Evolutionary conservation across 1,140 invertebrate genomes (phyloP).

Genomic region (Sycobia sp.): DNA sequence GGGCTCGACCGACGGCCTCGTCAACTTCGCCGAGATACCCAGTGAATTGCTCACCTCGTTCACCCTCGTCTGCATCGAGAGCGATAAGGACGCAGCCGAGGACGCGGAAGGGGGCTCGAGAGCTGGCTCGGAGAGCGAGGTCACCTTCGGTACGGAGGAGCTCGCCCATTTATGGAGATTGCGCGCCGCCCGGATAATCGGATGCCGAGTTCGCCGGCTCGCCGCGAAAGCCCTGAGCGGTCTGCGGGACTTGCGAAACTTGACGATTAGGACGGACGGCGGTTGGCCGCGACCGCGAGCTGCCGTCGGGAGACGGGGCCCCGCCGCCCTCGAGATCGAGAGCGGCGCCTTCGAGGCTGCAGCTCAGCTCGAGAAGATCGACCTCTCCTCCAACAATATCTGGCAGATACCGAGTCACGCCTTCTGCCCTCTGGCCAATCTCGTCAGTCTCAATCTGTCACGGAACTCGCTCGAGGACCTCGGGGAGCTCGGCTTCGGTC

Average conservation of each 20-base stretch:
- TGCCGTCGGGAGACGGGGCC: conserved; percentile 75
- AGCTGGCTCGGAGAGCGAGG: neutral
- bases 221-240: conserved; percentile 75
- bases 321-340: conserved; percentile 77
- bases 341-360: conserved; percentile 74
- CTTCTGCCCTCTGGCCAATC: conserved; percentile 80
- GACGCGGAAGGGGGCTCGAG: neutral
- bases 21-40: conserved; percentile 21
- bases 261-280: conserved; percentile 70
- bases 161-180: conserved; percentile 80
- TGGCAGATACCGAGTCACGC: conserved; percentile 84
- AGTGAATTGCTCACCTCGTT: conserved; percentile 22
- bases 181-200: conserved; percentile 77
- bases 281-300: no score
- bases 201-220: conserved; percentile 79
- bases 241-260: conserved; percentile 76
- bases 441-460: conserved; percentile 80
- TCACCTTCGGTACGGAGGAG: conserved; percentile 51
- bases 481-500: conserved; percentile 78
- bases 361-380: conserved; percentile 77
- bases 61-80: conserved; percentile 6
- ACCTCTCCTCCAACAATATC: conserved; percentile 87
- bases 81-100: neutral
- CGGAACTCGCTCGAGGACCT: conserved; percentile 84
- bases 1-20: neutral